Base-by-base conservation (phyloP, 2,797 vertebrate genomes). In the Champsocephalus esox region DNA sequence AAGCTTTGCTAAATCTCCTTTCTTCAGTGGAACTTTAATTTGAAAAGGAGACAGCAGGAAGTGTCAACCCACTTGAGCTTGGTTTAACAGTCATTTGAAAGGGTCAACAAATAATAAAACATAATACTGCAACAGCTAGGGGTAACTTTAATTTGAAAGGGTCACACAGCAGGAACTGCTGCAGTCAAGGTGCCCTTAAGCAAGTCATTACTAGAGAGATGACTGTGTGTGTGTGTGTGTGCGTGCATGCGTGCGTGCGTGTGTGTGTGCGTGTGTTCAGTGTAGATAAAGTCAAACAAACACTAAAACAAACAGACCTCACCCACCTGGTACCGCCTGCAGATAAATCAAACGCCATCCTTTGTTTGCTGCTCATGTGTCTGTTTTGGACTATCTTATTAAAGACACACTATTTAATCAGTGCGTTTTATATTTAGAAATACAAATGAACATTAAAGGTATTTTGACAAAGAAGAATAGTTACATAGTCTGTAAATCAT, bases 201-300 rank as follows among this genome's bases (percentile, higher is more conserved):
- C 66, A 75, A 80, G 70, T 75, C 74, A 68, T 55, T 44, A 54
- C 49, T 48, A 82, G 21, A 54, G 75, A 62, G 45, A 68, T 5
- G 68, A 13, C 24, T 73, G 71, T 54, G 75, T 61, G 64, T 74
- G 46, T 21, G 48, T 73, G 71, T 54, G 75, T 67, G 64, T 63
- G 62, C 16, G 32, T 63, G 66, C 49, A 54, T 74, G 44, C 68
- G 28, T 54, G 56, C 75, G 32, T 44, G 44, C 70, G 69, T 72
- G 56, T 68, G 51, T 75, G 59, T 65, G 61, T 70, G 72, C 72
- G 66, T 79, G 58, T 65, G 56, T 17, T 28, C 75, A 75, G 60
- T 56, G 75, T 85, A 81, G 73, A 88, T 55, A 83, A 62, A 81
- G 70, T 43, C 71, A 76, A 49, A 80, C 65, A 74, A 74, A 79